phyloP scores from a whole-genome alignment of 2,888 invertebrate genomes.

The Rhodophaea formosa region DNA sequence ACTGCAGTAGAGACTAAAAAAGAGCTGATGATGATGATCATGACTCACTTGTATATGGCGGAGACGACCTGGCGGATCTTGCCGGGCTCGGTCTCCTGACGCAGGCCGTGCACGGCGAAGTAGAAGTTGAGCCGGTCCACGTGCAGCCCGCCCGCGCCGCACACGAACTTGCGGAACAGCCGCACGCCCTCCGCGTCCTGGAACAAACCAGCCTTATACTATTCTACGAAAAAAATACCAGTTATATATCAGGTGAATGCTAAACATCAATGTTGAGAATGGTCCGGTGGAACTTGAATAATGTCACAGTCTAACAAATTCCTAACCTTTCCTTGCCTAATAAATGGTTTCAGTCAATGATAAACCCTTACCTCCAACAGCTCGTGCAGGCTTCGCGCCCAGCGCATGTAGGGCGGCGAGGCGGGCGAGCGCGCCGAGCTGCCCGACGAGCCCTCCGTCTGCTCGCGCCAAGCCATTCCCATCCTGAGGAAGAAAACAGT shows the following conservation, averaged over 20 bases:
- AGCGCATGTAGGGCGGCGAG: slow-evolving; percentile 88
- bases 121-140: slow-evolving; percentile 94
- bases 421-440: slow-evolving; percentile 75
- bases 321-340: no score
- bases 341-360: no score
- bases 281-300: no score
- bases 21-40: no score
- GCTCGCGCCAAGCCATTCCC: slow-evolving; percentile 71
- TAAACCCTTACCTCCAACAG: slow-evolving; percentile 86
- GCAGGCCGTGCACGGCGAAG: slow-evolving; percentile 95
- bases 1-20: no score
- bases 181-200: slow-evolving; percentile 93
- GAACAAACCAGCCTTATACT: not conserved
- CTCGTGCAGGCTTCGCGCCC: slow-evolving; percentile 92
- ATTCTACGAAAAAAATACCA: no score
- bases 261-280: no score
- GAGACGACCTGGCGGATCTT: slow-evolving; percentile 90
- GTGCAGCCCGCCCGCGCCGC: slow-evolving; percentile 88
- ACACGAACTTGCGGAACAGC: slow-evolving; percentile 91
- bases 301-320: no score
- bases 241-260: no score
- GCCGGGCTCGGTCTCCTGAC: slow-evolving; percentile 83
- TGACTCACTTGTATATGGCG: slow-evolving; percentile 88
- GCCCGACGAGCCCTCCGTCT: slow-evolving; percentile 76
- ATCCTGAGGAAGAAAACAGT: slow-evolving; percentile 33